Base-by-base conservation (phyloP, 2,888 invertebrate species). In the Callyntrura guangdongensis region DNA sequence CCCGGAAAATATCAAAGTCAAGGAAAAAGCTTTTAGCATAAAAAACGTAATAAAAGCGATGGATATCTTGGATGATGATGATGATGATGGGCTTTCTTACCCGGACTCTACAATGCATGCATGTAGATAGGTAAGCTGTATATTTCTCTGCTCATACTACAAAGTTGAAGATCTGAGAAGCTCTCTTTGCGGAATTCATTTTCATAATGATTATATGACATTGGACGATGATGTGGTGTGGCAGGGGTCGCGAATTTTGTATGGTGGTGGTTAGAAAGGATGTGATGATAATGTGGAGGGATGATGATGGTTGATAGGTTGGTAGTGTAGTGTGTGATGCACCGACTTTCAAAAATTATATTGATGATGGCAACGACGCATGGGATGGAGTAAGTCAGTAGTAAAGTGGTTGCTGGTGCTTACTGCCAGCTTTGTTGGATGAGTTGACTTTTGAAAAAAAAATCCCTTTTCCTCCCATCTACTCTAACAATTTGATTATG, bases 11-110 rank as follows among this genome's bases (percentile, higher is more conserved):
- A 77, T 53, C 67, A 84, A 89, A 74, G 77, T 77, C 85, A 64
- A 74, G 79, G 56, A 84, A 84, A 89, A 83, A 53, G 86, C 90
- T 90, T 90, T 90, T 90, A 90, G 90, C 90, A 86, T 90, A 86
- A 86, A 90, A 90, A 90, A 86, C 82, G 86, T 90, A 90, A 90
- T 90, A 90, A 90, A 90, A 86, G 45, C 20, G 72, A 86, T 86
- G 90, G 81, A 82, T 90, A 67, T 81, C 49, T 69, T 86, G 17
- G 27, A 20, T 12, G 36, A 56, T 61, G 59, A 79, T 87, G 79
- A 53, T 79, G 14, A 45, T 49, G n/a, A n/a, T 74, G 25, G 5
- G 11, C 36, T 22, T 69, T 64, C 64, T 69, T 69, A 27, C 25
- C 12, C 53, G 12, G 61, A 6, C 25, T n/a, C n/a, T n/a, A n/a